These are phyloP conservation scores for Trichosurus vulpecula DNA, from an alignment of 2,797 vertebrate genomes.

Conservation along the genomic window DNA sequence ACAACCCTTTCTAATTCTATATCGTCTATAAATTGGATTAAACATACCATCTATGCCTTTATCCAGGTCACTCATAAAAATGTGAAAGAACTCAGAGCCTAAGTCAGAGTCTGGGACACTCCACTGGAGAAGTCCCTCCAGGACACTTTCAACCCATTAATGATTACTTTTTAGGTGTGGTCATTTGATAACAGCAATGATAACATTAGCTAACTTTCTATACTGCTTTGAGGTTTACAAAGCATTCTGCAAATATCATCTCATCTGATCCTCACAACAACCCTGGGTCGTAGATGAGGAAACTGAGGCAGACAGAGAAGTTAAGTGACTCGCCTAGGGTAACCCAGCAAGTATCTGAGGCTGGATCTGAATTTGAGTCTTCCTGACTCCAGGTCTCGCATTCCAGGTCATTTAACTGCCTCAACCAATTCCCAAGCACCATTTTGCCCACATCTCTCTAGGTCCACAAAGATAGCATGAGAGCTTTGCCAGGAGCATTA, in stretches of 20 bases:
- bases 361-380: background rate
- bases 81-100: background rate
- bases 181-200: background rate
- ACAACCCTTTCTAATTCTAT: background rate
- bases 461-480: too few relatives aligned
- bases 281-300: too few relatives aligned
- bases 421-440: background rate
- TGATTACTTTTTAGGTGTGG: background rate
- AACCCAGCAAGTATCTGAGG: background rate
- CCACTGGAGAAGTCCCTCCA: background rate
- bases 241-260: background rate
- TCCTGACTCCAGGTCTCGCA: background rate
- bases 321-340: too few relatives aligned
- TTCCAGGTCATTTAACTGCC: background rate
- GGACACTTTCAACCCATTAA: background rate
- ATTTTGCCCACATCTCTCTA: too few relatives aligned
- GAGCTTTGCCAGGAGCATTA: too few relatives aligned
- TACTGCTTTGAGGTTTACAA: background rate
- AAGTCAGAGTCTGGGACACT: too few relatives aligned
- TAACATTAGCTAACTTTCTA: background rate
- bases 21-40: background rate
- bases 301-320: too few relatives aligned
- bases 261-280: background rate
- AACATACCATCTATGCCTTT: background rate
- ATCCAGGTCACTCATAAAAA: background rate